Percentiles rank a stretch among this genome's conserved stretches.
phyloP scores from a whole-genome alignment of 2,888 invertebrate genomes.

The Eristalis tenax region DNA sequence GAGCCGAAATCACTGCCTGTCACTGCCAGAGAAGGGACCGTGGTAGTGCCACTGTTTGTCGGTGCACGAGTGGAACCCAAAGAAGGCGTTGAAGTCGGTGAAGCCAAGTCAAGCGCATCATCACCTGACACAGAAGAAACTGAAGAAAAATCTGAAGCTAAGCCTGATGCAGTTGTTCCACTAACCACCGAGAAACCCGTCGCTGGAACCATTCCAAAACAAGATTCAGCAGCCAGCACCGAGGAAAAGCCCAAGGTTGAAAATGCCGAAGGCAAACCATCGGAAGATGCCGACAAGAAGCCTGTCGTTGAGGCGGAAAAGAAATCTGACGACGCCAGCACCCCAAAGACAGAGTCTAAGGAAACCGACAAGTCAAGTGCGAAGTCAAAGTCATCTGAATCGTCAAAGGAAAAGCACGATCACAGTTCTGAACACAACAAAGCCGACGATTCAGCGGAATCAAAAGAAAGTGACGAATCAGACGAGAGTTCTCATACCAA shows the following conservation, averaged over 20 bases:
- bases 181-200: constrained; percentile 48
- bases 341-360: constrained; percentile 67
- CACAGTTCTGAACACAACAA: constrained; percentile 53
- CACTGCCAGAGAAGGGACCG: constrained; percentile 74
- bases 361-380: constrained; percentile 73
- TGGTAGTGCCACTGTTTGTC: constrained; percentile 56
- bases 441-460: constrained; percentile 75
- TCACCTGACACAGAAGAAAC: constrained; percentile 41
- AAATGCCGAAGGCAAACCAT: constrained; percentile 54
- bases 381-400: constrained; percentile 75
- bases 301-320: constrained; percentile 76
- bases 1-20: constrained; percentile 73
- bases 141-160: constrained; percentile 29
- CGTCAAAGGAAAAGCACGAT: constrained; percentile 73
- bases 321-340: constrained; percentile 74
- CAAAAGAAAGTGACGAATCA: constrained; percentile 78
- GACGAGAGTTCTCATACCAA: constrained; percentile 75
- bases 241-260: constrained; percentile 73
- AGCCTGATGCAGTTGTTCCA: constrained; percentile 12
- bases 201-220: constrained; percentile 59
- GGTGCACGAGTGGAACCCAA: constrained; percentile 66
- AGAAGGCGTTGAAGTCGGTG: constrained; percentile 46
- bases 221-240: constrained; percentile 72
- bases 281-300: constrained; percentile 47
- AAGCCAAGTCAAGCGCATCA: constrained; percentile 49